These are phyloP conservation scores for Cercopithecus petaurista DNA, from an alignment of 2,797 vertebrate species.

Conservation along the genomic window DNA sequence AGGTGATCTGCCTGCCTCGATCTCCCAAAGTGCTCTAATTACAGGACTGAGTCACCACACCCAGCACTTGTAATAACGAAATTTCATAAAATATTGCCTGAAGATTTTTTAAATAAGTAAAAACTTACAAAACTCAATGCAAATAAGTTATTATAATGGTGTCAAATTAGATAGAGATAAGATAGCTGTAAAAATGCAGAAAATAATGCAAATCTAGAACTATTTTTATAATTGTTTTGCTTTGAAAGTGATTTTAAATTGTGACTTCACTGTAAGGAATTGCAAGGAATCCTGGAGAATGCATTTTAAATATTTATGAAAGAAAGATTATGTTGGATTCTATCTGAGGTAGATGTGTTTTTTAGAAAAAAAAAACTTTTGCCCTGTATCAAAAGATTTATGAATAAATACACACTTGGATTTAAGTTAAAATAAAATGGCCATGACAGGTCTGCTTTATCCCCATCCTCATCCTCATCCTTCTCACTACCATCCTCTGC, in stretches of 20 bases:
- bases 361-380: background rate
- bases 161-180: background rate
- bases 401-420: background rate
- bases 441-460: background rate
- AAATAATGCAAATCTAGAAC: background rate
- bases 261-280: background rate
- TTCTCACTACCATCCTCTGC: background rate
- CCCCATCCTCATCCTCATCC: background rate
- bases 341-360: background rate
- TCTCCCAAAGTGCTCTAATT: background rate
- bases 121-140: background rate
- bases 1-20: background rate
- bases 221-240: background rate
- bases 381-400: background rate
- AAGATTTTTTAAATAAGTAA: background rate
- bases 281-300: background rate
- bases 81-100: background rate
- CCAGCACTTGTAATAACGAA: background rate
- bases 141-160: background rate
- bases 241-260: background rate
- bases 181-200: background rate
- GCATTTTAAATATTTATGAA: background rate
- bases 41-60: background rate
- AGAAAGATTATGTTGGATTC: background rate
- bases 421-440: slow-evolving; percentile 28